These are phyloP conservation scores for Siderastrea siderea DNA, from an alignment of 92 coral and sea anemone genomes.

Conservation along the genomic window DNA sequence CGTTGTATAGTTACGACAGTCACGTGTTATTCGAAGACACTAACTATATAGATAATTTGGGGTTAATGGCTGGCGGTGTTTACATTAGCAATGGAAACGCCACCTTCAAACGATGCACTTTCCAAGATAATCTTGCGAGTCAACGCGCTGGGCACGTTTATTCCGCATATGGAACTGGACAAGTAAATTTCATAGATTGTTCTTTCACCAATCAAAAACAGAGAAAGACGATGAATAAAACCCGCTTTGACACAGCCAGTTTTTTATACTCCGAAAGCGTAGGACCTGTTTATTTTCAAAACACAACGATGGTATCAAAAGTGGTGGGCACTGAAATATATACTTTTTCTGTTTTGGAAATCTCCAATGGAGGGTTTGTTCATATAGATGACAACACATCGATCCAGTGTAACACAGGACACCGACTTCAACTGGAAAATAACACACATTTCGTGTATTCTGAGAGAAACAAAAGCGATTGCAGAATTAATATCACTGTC, in stretches of 20 bases:
- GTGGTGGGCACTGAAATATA: background rate
- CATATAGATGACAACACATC: slow-evolving; percentile 6
- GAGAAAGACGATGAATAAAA: background rate
- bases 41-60: slow-evolving; percentile 11
- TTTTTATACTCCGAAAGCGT: too few species aligned
- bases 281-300: too few species aligned
- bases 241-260: background rate
- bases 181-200: background rate
- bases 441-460: slow-evolving; percentile 23
- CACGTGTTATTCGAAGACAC: slow-evolving; percentile 45
- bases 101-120: slow-evolving; percentile 13
- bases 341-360: background rate
- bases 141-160: too few species aligned
- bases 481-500: slow-evolving; percentile 15
- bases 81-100: slow-evolving; percentile 29
- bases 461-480: background rate
- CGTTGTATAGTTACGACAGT: slow-evolving; percentile 42
- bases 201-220: background rate
- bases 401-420: slow-evolving; percentile 17
- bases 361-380: slow-evolving; percentile 24
- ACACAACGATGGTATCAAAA: background rate
- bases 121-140: too few species aligned
- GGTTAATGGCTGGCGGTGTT: slow-evolving; percentile 25
- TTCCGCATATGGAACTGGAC: too few species aligned
- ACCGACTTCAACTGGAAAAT: slow-evolving; percentile 8